Base-by-base conservation (phyloP, 2,113 vertebrate genomes). In the Monarcha castaneiventris region DNA sequence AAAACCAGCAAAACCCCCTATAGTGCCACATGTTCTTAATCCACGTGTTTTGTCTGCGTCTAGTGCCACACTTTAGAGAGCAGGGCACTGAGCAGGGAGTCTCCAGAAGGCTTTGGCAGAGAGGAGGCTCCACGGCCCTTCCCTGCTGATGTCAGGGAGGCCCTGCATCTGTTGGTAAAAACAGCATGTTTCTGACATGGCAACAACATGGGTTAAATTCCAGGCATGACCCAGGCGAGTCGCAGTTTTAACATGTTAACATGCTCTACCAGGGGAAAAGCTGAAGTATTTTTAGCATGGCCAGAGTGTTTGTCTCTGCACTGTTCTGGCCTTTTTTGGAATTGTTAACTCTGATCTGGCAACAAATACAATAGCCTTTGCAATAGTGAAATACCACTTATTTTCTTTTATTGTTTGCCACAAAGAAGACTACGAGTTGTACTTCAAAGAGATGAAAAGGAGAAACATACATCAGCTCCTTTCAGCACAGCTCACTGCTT, bases 321-420 rank as follows among this genome's bases (percentile, higher is more conserved):
- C 43, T 67, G 52, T n/a, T 75, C 48, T 90, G 80, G 56, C 86
- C 90, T 96, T 93, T 93, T 96, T 94, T 93, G 83, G 94, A 92
- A 86, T 92, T 78, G 61, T 35, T 72, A 73, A 73, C 81, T 84
- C 49, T 76, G 74, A 69, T 84, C 69, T 90, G 71, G 88, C 89
- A 95, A 93, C 66, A 93, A 94, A 95, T 66, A 94, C 93, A 88
- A 90, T 86, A 80, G 67, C 16, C 35, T 90, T 35, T 77, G 75
- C 59, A 90, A 54, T 1, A 68, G 41, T 67, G 59, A 88, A 78
- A 87, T 71, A 72, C 58, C 83, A 95, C 83, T 91, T 90, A 61
- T 64, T 94, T 86, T 86, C 85, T 86, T 97, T 97, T 95, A 96
- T 96, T 96, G 68, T 84, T 86, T 78, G 59, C 66, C 92, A 89